Percentiles rank a stretch among this genome's conserved stretches.
Conservation (phyloP, 2,888 invertebrate species). For the Galeruca laticollis region DNA sequence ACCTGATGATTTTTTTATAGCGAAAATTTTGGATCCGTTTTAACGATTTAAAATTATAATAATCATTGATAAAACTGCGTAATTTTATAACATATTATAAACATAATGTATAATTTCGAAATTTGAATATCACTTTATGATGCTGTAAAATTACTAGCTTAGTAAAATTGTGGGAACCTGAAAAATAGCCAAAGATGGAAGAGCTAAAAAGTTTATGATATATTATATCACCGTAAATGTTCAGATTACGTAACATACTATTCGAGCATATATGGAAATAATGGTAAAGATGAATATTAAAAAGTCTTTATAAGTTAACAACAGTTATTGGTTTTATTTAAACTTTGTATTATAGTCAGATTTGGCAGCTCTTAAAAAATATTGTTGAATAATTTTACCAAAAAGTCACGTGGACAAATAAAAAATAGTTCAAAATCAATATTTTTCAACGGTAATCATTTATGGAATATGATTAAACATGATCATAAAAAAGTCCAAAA, state of each 20-base stretch:
- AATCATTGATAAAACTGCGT: too few relatives aligned
- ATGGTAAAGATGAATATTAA: neutral
- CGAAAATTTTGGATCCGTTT: neutral
- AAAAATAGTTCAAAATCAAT: too few relatives aligned
- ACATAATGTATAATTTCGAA: neutral
- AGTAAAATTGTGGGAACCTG: slow-evolving; percentile 1
- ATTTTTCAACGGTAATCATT: too few relatives aligned
- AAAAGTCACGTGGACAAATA: too few relatives aligned
- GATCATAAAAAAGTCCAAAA: too few relatives aligned
- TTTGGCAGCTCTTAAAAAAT: too few relatives aligned
- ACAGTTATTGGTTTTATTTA: too few relatives aligned
- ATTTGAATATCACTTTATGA: neutral
- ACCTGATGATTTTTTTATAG: neutral
- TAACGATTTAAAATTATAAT: neutral
- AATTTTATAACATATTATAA: slow-evolving; percentile 1
- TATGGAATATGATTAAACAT: too few relatives aligned
- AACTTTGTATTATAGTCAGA: too few relatives aligned
- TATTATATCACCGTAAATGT: neutral
- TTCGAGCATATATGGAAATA: neutral
- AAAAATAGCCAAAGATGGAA: neutral
- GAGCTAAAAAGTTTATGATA: neutral
- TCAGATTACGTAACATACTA: neutral
- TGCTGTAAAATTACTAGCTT: neutral
- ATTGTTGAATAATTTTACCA: too few relatives aligned
- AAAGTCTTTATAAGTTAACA: too few relatives aligned